Evolutionary conservation across 2,888 invertebrate species (phyloP).

Genomic region (Trichogramma dendrolimi): DNA sequence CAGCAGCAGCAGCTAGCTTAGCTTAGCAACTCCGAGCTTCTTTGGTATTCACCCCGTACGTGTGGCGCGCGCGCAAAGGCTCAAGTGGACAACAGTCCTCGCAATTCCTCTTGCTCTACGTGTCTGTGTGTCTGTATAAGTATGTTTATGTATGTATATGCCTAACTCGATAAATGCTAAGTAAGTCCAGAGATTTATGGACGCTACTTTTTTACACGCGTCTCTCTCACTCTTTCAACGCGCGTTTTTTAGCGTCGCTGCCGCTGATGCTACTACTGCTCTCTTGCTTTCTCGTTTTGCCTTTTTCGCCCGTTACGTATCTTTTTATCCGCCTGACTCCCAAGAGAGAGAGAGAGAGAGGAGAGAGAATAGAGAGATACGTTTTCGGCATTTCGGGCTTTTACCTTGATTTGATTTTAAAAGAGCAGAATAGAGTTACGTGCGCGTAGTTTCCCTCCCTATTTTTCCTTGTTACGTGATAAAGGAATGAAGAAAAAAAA

Average conservation of each 20-base stretch:
- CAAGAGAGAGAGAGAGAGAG: neutral
- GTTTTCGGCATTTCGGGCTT: neutral
- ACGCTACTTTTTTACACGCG: conserved; percentile 12
- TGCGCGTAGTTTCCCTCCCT: neutral
- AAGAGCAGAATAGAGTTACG: neutral
- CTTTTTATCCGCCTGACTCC: no score
- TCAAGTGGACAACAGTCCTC: neutral
- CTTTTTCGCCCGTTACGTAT: neutral
- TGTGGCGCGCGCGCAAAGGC: neutral
- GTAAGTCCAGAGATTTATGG: conserved; percentile 29
- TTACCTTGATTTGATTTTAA: neutral
- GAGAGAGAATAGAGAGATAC: no score
- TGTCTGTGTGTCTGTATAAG: no score
- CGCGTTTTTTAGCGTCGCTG: no score
- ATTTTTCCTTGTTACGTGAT: no score
- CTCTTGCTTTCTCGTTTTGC: conserved; percentile 13
- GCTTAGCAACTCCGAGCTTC: neutral
- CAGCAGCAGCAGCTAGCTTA: neutral
- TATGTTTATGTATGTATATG: no score
- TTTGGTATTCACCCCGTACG: conserved; percentile 4
- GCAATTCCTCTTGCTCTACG: no score
- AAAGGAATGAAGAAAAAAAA: no score
- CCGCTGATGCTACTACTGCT: neutral
- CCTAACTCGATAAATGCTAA: conserved; percentile 22
- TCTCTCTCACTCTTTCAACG: no score